A percentile compares a stretch with the other conserved stretches of the same genome.
Conservation (phyloP, 2,113 vertebrate species). For the Pavo muticus region DNA sequence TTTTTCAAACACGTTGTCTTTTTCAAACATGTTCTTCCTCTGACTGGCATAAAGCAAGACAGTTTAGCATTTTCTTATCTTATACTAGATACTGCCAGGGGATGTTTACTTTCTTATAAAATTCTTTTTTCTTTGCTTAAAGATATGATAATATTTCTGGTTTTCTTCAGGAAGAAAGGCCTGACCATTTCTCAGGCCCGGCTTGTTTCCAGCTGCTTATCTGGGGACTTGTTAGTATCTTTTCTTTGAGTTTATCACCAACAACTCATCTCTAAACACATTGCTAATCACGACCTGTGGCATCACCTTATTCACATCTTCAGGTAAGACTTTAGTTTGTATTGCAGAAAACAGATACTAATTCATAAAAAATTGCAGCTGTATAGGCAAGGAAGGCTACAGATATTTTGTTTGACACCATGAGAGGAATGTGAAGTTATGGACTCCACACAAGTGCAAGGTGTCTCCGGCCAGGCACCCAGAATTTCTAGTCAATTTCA, state of each 20-base stretch:
- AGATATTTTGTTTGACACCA: neutral
- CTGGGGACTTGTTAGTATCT: neutral
- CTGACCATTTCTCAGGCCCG: neutral
- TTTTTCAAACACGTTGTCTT: neutral
- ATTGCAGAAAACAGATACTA: too few species aligned
- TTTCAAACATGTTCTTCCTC: neutral
- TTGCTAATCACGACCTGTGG: neutral
- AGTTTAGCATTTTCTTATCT: neutral
- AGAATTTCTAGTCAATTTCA: conserved; percentile 6
- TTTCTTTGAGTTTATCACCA: neutral
- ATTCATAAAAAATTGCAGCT: too few species aligned
- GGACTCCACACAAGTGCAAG: neutral
- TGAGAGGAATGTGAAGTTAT: accelerated
- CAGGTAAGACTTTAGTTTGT: neutral
- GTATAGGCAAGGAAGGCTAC: neutral
- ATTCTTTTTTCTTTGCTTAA: neutral
- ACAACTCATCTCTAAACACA: neutral
- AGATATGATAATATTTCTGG: neutral
- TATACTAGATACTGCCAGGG: neutral
- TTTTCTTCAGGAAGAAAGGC: neutral
- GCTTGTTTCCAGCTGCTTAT: neutral
- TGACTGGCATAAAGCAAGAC: neutral
- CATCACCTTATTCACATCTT: neutral
- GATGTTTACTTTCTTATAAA: neutral
- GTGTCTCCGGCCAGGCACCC: neutral